phyloP scores from a whole-genome alignment of 1,140 invertebrate genomes.

The Wiebesia pumilae region DNA sequence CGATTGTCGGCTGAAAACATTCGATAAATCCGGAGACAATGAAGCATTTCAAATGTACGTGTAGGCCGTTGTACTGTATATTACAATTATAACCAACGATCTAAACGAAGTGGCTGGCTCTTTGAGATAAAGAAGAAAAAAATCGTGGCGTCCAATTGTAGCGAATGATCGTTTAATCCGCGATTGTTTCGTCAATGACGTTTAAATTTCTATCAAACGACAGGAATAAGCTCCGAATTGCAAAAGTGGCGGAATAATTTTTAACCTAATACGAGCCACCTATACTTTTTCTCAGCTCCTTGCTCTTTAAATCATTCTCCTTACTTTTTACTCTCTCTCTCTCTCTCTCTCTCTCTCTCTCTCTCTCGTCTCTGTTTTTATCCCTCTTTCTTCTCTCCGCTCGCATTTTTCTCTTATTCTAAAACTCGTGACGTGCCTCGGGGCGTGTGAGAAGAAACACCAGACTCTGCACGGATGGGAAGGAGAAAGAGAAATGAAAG shows the following conservation, averaged over 20 bases:
- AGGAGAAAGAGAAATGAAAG: neutral
- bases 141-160: too few relatives aligned
- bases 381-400: neutral
- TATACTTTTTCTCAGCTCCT: conserved; percentile 3
- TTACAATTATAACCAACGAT: too few relatives aligned
- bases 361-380: conserved; percentile 24
- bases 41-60: too few relatives aligned
- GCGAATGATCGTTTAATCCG: too few relatives aligned
- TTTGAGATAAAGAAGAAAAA: too few relatives aligned
- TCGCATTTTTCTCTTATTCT: conserved; percentile 19
- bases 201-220: conserved; percentile 14
- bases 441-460: conserved; percentile 8
- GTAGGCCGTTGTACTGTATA: too few relatives aligned
- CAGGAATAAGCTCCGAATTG: neutral
- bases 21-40: too few relatives aligned
- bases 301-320: conserved; percentile 19
- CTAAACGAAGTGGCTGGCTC: too few relatives aligned
- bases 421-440: conserved; percentile 13
- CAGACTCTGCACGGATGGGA: neutral
- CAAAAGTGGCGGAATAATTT: neutral
- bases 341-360: too few relatives aligned
- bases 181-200: too few relatives aligned
- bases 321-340: neutral
- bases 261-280: neutral
- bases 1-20: too few relatives aligned